Evolutionary conservation across 2,888 invertebrate genomes (phyloP), one percentile per base, ranked within the genome.

Genomic region (Dascillus cervinus): DNA sequence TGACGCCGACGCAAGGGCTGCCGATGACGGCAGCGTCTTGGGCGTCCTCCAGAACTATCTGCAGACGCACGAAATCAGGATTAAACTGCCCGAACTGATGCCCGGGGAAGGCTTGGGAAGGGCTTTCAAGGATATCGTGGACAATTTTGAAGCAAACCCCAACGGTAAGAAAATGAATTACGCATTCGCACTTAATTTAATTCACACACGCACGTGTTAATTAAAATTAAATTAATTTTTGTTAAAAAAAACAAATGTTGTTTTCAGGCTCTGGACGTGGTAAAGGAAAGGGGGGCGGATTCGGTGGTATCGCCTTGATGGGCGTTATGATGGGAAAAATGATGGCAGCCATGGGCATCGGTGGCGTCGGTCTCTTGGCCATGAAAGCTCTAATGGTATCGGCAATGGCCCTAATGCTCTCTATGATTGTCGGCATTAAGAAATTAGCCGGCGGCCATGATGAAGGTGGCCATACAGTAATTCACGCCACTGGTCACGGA

Each of bases 311-410:
- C 1, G 55, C 75, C 49, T 46, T 76, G 30, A 61, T 82, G 48
- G 82, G 80, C 0, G 49, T 83, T 41, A 79, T 85, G 81, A 80
- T 84, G 66, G 83, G 80, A 33, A 86, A 85, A 58, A 78, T 80
- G 55, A 62, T 86, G 53, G 82, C 82, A 0, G 81, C 84, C 0
- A 68, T 83, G 30, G 83, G 84, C 22, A 71, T 86, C 5, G 84
- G 83, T 15, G 82, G 82, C 8, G 65, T 86, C 2, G 85, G 79
- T 43, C 73, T 83, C 0, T 59, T 87, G 1, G 82, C 86, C 11
- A 79, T 85, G 80, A 87, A 87, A 48, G 66, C 65, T 8, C 52
- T 66, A 3, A 64, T 65, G 58, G 64, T 66, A 13, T 80, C 85
- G 24, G 79, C 81, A 1, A 58, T 85, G 32, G 86, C 86, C 0